Base-by-base conservation (phyloP, 2,888 invertebrate genomes). In the Brachycybe producta region DNA sequence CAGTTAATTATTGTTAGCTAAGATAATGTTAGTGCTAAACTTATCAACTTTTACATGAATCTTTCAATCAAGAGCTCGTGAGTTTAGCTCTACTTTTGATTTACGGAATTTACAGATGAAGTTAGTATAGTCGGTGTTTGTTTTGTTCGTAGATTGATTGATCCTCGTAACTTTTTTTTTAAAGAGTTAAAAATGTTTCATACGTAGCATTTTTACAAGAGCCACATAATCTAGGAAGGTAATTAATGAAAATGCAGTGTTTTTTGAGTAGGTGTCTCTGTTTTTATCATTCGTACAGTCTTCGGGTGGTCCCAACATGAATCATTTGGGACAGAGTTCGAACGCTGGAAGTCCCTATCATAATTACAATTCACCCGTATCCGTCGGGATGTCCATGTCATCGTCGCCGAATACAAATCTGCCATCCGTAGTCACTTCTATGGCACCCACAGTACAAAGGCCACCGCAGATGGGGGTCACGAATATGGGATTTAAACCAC, bases 311-410 rank as follows among this genome's bases (percentile, higher is more conserved):
- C 27, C 27, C 28, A 43, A n/a, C 17, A 30, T 49, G 26, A 49
- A 49, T 34, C 57, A 55, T 24, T 26, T 57, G 43, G 51, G 52
- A 26, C 55, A 54, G 44, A 26, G 15, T 17, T 39, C 54, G 38
- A 54, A 53, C 40, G 44, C 49, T 24, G 49, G 49, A 15, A 51
- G 51, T 53, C 54, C 55, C 36, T 55, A 54, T 44, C 55, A 57
- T 50, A 52, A 48, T 26, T 57, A 54, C 42, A 56, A 54, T 52
- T 52, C 57, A 34, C 56, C 57, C 19, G 54, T 51, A 32, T 41
- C 57, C 26, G 49, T 54, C 15, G 54, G 52, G 15, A 23, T 56
- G 39, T 50, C 54, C 8, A 42, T 53, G 35, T 52, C 54, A 21
- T 49, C 56, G 44, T 49, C 56, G 44, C 44, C 54, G 38, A 52